These are phyloP conservation scores for Pagrus major DNA, from an alignment of 2,113 vertebrate genomes.

Conservation along the genomic window DNA sequence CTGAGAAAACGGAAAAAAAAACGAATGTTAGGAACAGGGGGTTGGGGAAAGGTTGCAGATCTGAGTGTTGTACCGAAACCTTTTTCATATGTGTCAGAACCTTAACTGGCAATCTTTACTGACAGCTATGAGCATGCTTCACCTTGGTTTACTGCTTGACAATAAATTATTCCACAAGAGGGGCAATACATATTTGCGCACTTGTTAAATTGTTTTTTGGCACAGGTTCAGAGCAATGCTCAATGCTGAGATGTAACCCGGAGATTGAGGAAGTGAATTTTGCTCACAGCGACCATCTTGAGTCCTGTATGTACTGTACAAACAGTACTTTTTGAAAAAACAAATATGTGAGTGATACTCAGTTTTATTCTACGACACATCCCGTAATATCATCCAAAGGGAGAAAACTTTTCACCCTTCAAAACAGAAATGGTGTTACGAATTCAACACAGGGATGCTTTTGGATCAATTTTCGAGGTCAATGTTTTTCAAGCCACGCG, in stretches of 20 bases:
- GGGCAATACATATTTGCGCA: conserved; percentile 65
- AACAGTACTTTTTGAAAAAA: conserved; percentile 10
- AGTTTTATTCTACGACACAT: conserved; percentile 25
- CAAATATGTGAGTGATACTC: neutral
- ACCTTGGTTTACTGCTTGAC: conserved; percentile 67
- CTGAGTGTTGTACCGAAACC: conserved; percentile 41
- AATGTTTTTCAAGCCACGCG: conserved; percentile 47
- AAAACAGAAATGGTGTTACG: conserved; percentile 7
- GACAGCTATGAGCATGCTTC: conserved; percentile 64
- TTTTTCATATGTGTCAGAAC: conserved; percentile 58
- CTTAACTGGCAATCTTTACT: conserved; percentile 65
- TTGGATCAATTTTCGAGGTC: conserved; percentile 34
- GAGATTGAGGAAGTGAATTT: conserved; percentile 59
- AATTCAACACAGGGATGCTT: conserved; percentile 33
- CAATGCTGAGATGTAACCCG: conserved; percentile 47
- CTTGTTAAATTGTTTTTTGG: conserved; percentile 77
- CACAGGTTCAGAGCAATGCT: conserved; percentile 60
- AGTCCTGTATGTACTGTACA: conserved; percentile 8
- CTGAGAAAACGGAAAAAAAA: conserved; percentile 25
- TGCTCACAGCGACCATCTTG: conserved; percentile 43
- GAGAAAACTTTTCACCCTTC: conserved; percentile 4
- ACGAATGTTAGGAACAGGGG: conserved; percentile 17
- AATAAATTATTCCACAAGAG: conserved; percentile 72
- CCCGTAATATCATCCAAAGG: conserved; percentile 5
- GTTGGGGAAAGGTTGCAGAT: conserved; percentile 35